phyloP scores from a whole-genome alignment of 2,888 invertebrate genomes.

The Colostygia pectinataria region DNA sequence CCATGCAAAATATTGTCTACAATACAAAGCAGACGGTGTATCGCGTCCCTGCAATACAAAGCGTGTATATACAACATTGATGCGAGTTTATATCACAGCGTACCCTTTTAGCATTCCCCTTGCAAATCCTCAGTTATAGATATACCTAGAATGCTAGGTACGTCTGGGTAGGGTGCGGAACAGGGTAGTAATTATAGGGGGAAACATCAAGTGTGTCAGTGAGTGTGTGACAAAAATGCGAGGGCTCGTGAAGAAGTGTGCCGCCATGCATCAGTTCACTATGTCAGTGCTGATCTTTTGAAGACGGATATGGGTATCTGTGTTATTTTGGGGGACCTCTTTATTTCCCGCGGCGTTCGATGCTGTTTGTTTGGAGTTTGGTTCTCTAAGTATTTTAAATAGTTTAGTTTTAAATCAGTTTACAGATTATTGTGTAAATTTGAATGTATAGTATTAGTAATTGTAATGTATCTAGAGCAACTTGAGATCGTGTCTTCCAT shows the following conservation, averaged over 20 bases:
- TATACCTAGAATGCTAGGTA: constrained; percentile 61
- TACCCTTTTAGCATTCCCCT: constrained; percentile 77
- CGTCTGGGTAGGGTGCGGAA: constrained; percentile 61
- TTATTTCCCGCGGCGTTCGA: constrained; percentile 2
- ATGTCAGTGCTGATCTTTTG: constrained; percentile 79
- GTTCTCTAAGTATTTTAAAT: not conserved
- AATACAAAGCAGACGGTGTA: constrained; percentile 54
- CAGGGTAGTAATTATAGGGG: constrained; percentile 75
- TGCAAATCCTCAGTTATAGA: constrained; percentile 67
- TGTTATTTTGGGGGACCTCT: constrained; percentile 37
- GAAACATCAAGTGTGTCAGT: constrained; percentile 80
- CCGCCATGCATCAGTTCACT: constrained; percentile 77
- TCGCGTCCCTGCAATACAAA: constrained; percentile 44
- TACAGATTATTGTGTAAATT: too few relatives aligned
- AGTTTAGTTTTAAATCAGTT: too few relatives aligned
- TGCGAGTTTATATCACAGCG: constrained; percentile 64
- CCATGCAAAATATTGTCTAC: constrained; percentile 50
- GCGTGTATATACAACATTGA: constrained; percentile 44
- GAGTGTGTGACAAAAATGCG: constrained; percentile 78
- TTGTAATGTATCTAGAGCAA: too few relatives aligned
- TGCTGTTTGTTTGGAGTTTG: constrained; percentile 2
- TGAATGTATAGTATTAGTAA: too few relatives aligned
- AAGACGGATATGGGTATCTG: constrained; percentile 47
- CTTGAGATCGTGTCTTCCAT: too few relatives aligned
- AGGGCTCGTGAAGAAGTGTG: constrained; percentile 76